These are phyloP conservation scores for Callionymus lyra DNA, from an alignment of 2,113 vertebrate genomes.

Conservation along the genomic window DNA sequence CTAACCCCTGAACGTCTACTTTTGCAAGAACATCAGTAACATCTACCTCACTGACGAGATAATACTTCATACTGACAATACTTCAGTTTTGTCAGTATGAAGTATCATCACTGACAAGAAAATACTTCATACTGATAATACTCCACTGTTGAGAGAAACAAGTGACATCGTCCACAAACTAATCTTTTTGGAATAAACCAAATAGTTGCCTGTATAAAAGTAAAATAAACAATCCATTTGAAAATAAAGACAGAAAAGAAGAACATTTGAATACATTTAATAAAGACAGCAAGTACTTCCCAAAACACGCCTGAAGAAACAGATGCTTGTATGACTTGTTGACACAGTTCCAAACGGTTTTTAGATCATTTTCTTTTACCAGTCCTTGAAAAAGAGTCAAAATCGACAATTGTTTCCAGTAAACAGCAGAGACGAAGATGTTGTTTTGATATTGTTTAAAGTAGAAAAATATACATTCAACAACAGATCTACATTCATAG, in stretches of 20 bases:
- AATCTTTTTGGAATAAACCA: too few species aligned
- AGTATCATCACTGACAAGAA: too few species aligned
- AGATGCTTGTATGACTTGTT: slow-evolving; percentile 71
- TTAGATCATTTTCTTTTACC: slow-evolving; percentile 40
- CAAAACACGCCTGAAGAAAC: slow-evolving; percentile 50
- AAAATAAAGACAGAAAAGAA: slow-evolving; percentile 8
- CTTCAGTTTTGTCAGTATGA: too few species aligned
- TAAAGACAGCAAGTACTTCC: slow-evolving; percentile 73
- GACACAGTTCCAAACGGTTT: slow-evolving; percentile 71
- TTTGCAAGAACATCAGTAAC: too few species aligned
- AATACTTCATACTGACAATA: too few species aligned
- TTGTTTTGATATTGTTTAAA: slow-evolving; percentile 42
- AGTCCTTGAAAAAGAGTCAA: too few species aligned
- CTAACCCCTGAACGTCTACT: too few species aligned
- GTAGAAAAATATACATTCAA: slow-evolving; percentile 57
- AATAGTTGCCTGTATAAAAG: too few species aligned
- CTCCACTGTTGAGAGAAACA: too few species aligned
- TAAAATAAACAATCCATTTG: not conserved
- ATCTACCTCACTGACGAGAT: too few species aligned
- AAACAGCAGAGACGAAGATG: slow-evolving; percentile 24
- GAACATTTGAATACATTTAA: slow-evolving; percentile 65
- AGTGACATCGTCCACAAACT: too few species aligned
- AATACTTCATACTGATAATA: too few species aligned
- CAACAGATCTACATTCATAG: slow-evolving; percentile 57
- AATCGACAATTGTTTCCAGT: not conserved